Base-by-base conservation (phyloP, 2,113 vertebrate species). In the Serinus canaria region DNA sequence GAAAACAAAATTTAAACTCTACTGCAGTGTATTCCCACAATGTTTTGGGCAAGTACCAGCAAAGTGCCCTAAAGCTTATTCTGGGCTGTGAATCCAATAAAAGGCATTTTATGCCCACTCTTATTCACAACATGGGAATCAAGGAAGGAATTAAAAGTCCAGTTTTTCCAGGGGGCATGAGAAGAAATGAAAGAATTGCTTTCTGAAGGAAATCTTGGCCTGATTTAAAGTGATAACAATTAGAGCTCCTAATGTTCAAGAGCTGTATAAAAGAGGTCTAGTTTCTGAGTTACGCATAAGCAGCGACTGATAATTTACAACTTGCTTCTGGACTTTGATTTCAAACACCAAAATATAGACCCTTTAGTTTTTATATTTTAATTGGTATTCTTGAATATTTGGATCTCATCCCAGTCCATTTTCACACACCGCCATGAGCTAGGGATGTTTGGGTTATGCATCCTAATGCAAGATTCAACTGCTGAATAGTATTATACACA, bases 61-160 rank as follows among this genome's bases (percentile, higher is more conserved):
- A 64, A 92, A 91, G 47, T 56, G 64, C 25, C 68, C 64, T 13
- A 70, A 68, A 90, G 69, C 52, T 87, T 68, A 72, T 89, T 93
- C 80, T 87, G 35, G 47, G 18, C 41, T 69, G 24, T 90, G 79
- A 83, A 92, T 67, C 47, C 55, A 72, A 53, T 87, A 43, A 83
- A 89, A 80, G 59, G 43, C 68, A 87, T 93, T 94, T 91, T 87
- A 69, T 93, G 64, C 47, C 19, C 9, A 2, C 30, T 83, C n/a
- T 89, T 74, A 89, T 77, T 89, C 93, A 87, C 58, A 46, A 90
- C 73, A 56, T 69, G n/a, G 69, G 60, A 94, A 96, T 41, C 52
- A 94, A 92, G 64, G 35, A 78, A 84, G 66, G 64, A 94, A 89
- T 84, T 79, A 62, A 64, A 90, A 90, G 41, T 66, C 52, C 31